Conservation (phyloP, 2,888 invertebrate species). For the Ectemnius continuus region DNA sequence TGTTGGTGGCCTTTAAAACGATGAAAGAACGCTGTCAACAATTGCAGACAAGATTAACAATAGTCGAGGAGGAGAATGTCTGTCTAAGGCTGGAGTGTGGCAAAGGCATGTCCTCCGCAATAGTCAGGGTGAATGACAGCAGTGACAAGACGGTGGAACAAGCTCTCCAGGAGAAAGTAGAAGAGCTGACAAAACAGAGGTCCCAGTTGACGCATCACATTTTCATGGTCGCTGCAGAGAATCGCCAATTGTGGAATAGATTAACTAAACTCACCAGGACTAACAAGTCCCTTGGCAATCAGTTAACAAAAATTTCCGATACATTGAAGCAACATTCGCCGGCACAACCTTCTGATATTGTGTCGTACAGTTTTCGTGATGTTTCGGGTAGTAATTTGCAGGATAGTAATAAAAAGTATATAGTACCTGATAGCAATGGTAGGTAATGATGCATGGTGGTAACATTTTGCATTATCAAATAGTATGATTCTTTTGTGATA, state of each 20-base stretch:
- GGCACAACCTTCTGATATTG: conserved; percentile 63
- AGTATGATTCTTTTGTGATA: neutral
- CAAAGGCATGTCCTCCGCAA: conserved; percentile 48
- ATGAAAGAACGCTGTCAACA: conserved; percentile 90
- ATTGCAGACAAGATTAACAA: conserved; percentile 85
- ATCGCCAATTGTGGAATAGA: conserved; percentile 88
- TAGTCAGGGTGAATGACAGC: conserved; percentile 41
- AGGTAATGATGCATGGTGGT: conserved; percentile 25
- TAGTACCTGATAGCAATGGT: conserved; percentile 57
- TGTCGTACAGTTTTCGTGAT: conserved; percentile 65
- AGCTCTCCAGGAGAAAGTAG: conserved; percentile 81
- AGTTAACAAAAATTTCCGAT: conserved; percentile 80
- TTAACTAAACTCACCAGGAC: conserved; percentile 83
- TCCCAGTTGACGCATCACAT: conserved; percentile 87
- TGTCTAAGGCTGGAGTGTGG: conserved; percentile 79
- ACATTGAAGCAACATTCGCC: conserved; percentile 78
- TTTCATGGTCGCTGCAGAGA: conserved; percentile 89
- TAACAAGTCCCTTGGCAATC: conserved; percentile 80
- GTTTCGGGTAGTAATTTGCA: conserved; percentile 48
- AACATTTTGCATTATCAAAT: neutral
- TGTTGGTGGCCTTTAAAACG: conserved; percentile 88
- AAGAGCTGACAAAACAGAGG: conserved; percentile 86
- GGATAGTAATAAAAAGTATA: conserved; percentile 51
- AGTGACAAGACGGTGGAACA: conserved; percentile 52
- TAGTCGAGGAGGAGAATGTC: conserved; percentile 88